Conservation (phyloP, 2,888 invertebrate species). For the Eupelmus urozonus region DNA sequence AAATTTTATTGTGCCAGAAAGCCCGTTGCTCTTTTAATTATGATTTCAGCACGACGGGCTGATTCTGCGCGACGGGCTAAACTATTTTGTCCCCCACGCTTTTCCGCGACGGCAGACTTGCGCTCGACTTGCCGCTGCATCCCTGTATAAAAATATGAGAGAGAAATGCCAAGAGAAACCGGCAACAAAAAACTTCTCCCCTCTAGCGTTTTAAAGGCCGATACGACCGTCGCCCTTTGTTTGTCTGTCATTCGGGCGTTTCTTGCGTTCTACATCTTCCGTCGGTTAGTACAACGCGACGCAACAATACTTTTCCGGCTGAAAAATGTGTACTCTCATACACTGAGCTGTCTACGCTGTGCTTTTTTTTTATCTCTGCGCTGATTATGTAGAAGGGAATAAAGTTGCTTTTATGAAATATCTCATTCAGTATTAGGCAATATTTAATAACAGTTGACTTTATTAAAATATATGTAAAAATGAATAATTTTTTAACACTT, state of each 20-base stretch:
- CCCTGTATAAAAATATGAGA: slow-evolving; percentile 28
- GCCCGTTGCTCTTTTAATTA: background rate
- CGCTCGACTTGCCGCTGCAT: background rate
- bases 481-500: no score
- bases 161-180: slow-evolving; percentile 11
- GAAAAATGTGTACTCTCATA: background rate
- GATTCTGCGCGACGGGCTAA: background rate
- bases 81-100: slow-evolving; percentile 6
- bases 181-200: slow-evolving; percentile 31
- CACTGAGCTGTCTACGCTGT: no score
- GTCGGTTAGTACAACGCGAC: background rate
- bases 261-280: slow-evolving; percentile 23
- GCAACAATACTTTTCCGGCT: slow-evolving; percentile 27
- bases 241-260: slow-evolving; percentile 44
- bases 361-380: no score
- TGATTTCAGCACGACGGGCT: background rate
- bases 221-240: slow-evolving; percentile 17
- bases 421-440: no score
- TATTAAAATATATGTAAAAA: no score
- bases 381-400: no score
- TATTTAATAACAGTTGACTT: no score
- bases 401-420: no score
- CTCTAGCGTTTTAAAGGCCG: slow-evolving; percentile 30
- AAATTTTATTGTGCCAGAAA: no score
- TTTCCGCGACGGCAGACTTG: background rate